Evolutionary conservation across 2,888 invertebrate species (phyloP), one percentile per base, ranked within the genome.

Genomic region (Salticus scenicus): DNA sequence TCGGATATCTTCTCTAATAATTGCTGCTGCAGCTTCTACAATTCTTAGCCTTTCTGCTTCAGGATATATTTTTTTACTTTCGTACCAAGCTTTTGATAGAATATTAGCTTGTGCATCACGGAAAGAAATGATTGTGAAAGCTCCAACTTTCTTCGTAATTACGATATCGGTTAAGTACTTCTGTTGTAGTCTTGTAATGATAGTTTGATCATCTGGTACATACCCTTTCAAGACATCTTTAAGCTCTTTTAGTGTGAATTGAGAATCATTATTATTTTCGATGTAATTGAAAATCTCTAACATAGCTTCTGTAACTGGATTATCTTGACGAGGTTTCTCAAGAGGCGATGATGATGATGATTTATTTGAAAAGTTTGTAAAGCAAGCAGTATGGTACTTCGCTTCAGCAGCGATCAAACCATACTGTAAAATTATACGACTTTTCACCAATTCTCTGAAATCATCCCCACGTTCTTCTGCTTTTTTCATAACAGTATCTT

Each of bases 291-390:
- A 47, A 47, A 47, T 47, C 47, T 47, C 47, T 47, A 47, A 47
- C 47, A 47, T 47, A 47, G 47, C 47, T 47, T 47, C 47, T 47
- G 47, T 47, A 47, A 47, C 47, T 47, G 14, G 47, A 47, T 47
- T 47, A 47, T 47, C 8, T 47, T 47, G 47, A 47, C 47, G 47
- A 47, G 8, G 47, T 47, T 47, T 47, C 47, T 47, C 2, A 47
- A 47, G 47, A 47, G 47, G 47, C 47, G 47, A 47, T 47, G 1
- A 47, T 47, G 1, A 1, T 47, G 47, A 47, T 4, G 47, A 47
- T 47, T 47, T 47, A 47, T 47, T 47, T 47, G 47, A 47, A 8
- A 47, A 47, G 47, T 47, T 47, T 47, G 47, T 47, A 4, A 47
- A 47, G 47, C 47, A 47, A 47, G 8, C 47, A 47, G 47, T 20